A percentile compares a stretch with the other conserved stretches of the same genome.
These are phyloP conservation scores for Xanthorhoe designata DNA, from an alignment of 2,888 invertebrate species.

Conservation along the genomic window DNA sequence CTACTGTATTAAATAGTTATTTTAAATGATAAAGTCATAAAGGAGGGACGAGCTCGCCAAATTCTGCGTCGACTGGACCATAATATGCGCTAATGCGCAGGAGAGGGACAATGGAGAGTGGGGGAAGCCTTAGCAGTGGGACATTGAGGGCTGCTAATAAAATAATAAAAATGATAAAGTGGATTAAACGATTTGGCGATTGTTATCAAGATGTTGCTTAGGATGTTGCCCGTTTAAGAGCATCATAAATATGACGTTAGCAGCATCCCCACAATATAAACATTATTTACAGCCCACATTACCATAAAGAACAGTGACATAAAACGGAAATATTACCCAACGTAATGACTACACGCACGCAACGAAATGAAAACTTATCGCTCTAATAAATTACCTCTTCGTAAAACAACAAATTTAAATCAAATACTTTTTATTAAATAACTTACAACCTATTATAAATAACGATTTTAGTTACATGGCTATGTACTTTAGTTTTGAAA, in stretches of 20 bases:
- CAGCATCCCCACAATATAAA: conserved; percentile 45
- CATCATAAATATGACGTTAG: conserved; percentile 19
- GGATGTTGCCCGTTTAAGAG: conserved; percentile 13
- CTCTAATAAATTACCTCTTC: conserved; percentile 76
- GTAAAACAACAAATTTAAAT: conserved; percentile 53
- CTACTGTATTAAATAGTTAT: too few species aligned
- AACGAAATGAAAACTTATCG: conserved; percentile 54
- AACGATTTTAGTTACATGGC: background rate
- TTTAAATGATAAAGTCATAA: too few species aligned
- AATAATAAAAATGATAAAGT: too few species aligned
- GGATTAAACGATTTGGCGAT: background rate
- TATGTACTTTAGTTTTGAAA: conserved; percentile 7
- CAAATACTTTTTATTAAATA: conserved; percentile 50
- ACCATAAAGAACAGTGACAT: conserved; percentile 49
- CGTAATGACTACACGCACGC: conserved; percentile 42
- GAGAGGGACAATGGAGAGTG: too few species aligned
- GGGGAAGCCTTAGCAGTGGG: too few species aligned
- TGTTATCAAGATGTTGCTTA: background rate
- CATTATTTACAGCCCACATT: conserved; percentile 53
- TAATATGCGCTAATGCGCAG: too few species aligned
- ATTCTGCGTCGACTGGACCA: too few species aligned
- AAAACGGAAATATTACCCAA: conserved; percentile 52
- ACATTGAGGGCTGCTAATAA: too few species aligned
- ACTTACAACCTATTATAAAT: conserved; percentile 25
- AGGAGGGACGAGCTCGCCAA: too few species aligned